Base-by-base conservation (phyloP, 1,140 invertebrate genomes). In the Amyelois transitella region DNA sequence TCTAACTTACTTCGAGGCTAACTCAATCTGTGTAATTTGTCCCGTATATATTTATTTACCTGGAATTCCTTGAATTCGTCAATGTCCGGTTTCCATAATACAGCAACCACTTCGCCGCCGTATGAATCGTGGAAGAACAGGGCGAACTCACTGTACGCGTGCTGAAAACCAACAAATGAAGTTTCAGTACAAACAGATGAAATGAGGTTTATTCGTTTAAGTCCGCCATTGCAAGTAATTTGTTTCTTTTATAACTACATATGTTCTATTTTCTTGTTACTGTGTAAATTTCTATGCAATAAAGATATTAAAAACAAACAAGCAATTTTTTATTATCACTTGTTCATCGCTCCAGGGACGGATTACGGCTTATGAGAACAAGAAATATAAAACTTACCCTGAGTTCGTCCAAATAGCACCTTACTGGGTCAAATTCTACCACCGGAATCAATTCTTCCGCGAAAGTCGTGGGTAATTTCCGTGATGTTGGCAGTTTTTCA, bases 121-220 rank as follows among this genome's bases (percentile, higher is more conserved):
- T 94, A 96, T 0, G 89, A 86, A 82, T 98, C 95, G 78, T 97
- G 92, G 77, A 98, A 97, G 80, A 98, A 98, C 21, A 96, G 75
- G 0, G 95, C 96, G 69, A 93, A 92, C 22, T 96, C 92, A 3
- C 90, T 90, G 81, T 95, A 98, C 51, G 91, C 91, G 51, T 89
- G 89, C 94, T 96, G 66, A 32, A 90, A 91, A 4, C 10, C 14
- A 28, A 28, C 10, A 28, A 28, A 28, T 28, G n/a, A n/a, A n/a
- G n/a, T n/a, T n/a, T n/a, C n/a, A n/a, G n/a, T n/a, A n/a, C n/a
- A n/a, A n/a, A n/a, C n/a, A n/a, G n/a, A n/a, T n/a, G n/a, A n/a
- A n/a, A n/a, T n/a, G n/a, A n/a, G n/a, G n/a, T n/a, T n/a, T n/a
- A n/a, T n/a, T n/a, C n/a, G n/a, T n/a, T n/a, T n/a, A n/a, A n/a